These are phyloP conservation scores for Vidua chalybeata DNA, from an alignment of 2,113 vertebrate species.

Conservation along the genomic window DNA sequence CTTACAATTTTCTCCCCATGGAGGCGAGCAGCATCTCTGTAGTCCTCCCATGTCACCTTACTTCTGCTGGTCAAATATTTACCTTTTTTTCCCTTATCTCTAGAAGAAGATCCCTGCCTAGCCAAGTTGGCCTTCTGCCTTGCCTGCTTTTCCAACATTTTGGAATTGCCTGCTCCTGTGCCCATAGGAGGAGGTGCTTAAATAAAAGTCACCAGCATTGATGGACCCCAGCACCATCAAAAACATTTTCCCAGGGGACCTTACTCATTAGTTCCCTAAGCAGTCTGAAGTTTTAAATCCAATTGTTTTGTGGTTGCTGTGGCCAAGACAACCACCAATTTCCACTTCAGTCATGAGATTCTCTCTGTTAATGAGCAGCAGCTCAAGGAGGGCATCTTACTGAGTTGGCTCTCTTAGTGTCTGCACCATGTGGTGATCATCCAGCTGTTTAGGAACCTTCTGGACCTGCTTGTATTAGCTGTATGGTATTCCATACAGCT, in stretches of 20 bases:
- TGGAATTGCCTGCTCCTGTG: neutral
- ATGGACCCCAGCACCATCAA: neutral
- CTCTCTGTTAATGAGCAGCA: neutral
- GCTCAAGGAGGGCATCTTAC: neutral
- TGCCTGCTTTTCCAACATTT: neutral
- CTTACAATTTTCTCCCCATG: neutral
- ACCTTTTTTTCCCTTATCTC: neutral
- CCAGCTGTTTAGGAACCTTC: neutral
- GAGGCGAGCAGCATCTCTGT: neutral
- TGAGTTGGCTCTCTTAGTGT: neutral
- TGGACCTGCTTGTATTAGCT: neutral
- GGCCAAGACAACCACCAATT: neutral
- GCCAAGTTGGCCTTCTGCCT: neutral
- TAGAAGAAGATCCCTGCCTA: neutral
- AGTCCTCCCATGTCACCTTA: neutral
- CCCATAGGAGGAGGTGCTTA: neutral
- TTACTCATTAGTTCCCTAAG: neutral
- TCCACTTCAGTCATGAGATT: neutral
- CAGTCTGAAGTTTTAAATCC: neutral
- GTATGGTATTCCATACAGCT: neutral
- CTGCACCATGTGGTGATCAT: neutral
- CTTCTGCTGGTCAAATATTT: neutral
- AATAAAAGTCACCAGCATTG: neutral
- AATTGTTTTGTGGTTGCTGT: neutral
- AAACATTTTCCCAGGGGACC: neutral